phyloP scores from a whole-genome alignment of 37 sponge, comb jelly and placozoan genomes.

The Agelas oroides region DNA sequence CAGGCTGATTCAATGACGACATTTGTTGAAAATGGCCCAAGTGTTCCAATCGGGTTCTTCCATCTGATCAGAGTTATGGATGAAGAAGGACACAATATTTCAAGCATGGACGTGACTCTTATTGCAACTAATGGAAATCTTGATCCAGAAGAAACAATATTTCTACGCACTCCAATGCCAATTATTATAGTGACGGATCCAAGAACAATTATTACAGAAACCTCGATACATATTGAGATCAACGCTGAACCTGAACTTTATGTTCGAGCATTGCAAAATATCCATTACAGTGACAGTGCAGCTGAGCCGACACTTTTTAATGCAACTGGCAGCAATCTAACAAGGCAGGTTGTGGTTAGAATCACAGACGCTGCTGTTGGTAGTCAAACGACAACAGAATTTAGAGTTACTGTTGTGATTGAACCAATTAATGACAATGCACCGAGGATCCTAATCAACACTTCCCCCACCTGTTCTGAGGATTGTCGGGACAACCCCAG shows the following conservation, averaged over 20 bases:
- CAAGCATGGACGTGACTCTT: constrained; percentile 25
- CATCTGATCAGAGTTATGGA: constrained; percentile 38
- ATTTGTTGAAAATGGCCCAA: constrained; percentile 4
- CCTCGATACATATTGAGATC: not conserved
- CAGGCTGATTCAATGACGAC: not conserved
- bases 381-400: constrained; percentile 2
- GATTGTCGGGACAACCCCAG: not conserved
- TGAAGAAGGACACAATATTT: constrained; percentile 53
- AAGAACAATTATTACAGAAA: not conserved
- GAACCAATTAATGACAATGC: constrained; percentile 49
- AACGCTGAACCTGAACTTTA: not conserved
- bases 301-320: constrained; percentile 50
- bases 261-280: not conserved
- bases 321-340: not conserved
- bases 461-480: constrained; percentile 9
- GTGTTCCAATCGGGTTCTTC: not conserved
- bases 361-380: constrained; percentile 35
- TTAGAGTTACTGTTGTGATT: constrained; percentile 8
- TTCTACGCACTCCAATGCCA: constrained; percentile 14
- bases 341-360: constrained; percentile 7
- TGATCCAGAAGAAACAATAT: constrained; percentile 33
- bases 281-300: constrained; percentile 22
- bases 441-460: constrained; percentile 32
- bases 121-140: constrained; percentile 38
- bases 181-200: not conserved